Percentiles rank a stretch among this genome's conserved stretches.
These are phyloP conservation scores for Leiothrix lutea DNA, from an alignment of 2,113 vertebrate species.

Conservation along the genomic window DNA sequence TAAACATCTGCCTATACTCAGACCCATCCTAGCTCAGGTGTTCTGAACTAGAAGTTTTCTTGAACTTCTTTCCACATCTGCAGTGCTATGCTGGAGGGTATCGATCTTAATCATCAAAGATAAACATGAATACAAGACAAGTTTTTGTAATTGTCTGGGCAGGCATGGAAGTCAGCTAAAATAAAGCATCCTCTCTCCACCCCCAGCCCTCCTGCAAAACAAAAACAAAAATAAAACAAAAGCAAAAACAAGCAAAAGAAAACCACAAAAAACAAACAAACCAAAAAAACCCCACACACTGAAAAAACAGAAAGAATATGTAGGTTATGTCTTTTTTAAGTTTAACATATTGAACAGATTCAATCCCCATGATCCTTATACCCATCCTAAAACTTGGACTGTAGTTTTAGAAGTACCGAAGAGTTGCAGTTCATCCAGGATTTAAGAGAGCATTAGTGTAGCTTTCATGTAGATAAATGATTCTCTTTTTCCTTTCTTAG, in stretches of 20 bases:
- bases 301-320: background rate
- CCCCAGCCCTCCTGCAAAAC: too few species aligned
- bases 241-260: too few species aligned
- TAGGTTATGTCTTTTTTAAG: background rate
- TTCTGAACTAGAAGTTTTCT: background rate
- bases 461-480: background rate
- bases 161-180: background rate
- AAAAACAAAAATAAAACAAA: too few species aligned
- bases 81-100: background rate
- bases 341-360: background rate
- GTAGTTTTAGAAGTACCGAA: background rate
- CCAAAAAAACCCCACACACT: too few species aligned
- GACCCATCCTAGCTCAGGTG: background rate
- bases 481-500: background rate
- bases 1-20: background rate
- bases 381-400: background rate
- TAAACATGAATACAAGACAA: background rate
- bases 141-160: background rate
- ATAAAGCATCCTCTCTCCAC: rapidly evolving
- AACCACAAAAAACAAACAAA: background rate
- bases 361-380: background rate
- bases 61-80: background rate
- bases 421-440: background rate
- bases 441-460: background rate
- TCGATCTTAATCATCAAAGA: background rate